Evolutionary conservation across 1,140 invertebrate species (phyloP).

Genomic region (Mesaphorura yosii): DNA sequence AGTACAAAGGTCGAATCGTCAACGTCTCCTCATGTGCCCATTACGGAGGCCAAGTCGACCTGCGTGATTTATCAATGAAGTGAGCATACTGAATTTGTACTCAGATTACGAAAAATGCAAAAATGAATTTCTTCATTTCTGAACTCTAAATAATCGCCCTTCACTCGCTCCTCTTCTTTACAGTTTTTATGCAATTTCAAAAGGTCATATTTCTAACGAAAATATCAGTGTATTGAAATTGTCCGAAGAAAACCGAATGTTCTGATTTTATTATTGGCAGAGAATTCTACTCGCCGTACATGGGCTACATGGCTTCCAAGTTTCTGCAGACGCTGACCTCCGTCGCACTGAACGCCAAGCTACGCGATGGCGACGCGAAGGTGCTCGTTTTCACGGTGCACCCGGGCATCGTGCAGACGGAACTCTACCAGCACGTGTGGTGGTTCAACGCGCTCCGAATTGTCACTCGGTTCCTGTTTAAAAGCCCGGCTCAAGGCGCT

Average conservation of each 20-base stretch:
- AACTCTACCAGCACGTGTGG: slow-evolving; percentile 43
- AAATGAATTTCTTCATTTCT: neutral
- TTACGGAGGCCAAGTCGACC: slow-evolving; percentile 45
- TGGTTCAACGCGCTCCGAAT: slow-evolving; percentile 1
- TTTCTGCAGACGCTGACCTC: slow-evolving; percentile 70
- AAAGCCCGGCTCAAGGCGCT: slow-evolving; percentile 60
- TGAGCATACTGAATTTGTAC: neutral
- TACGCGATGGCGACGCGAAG: slow-evolving; percentile 42
- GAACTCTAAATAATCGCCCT: neutral
- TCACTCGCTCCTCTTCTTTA: neutral
- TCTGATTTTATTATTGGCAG: too few relatives aligned
- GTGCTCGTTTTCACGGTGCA: slow-evolving; percentile 66
- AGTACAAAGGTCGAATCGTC: slow-evolving; percentile 53
- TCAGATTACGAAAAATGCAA: neutral
- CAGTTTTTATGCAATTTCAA: too few relatives aligned
- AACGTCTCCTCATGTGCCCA: slow-evolving; percentile 79
- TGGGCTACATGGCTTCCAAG: slow-evolving; percentile 75
- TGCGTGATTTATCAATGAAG: slow-evolving; percentile 13
- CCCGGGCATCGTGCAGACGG: slow-evolving; percentile 77
- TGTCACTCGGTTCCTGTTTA: slow-evolving; percentile 7
- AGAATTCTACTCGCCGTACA: slow-evolving; percentile 19
- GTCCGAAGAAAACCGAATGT: too few relatives aligned
- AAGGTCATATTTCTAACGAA: too few relatives aligned
- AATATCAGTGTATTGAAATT: too few relatives aligned
- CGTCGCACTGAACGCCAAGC: slow-evolving; percentile 49